A percentile compares a stretch with the other conserved stretches of the same genome.
Conservation (phyloP, 2,797 vertebrate genomes). For the Oreochromis mossambicus region DNA sequence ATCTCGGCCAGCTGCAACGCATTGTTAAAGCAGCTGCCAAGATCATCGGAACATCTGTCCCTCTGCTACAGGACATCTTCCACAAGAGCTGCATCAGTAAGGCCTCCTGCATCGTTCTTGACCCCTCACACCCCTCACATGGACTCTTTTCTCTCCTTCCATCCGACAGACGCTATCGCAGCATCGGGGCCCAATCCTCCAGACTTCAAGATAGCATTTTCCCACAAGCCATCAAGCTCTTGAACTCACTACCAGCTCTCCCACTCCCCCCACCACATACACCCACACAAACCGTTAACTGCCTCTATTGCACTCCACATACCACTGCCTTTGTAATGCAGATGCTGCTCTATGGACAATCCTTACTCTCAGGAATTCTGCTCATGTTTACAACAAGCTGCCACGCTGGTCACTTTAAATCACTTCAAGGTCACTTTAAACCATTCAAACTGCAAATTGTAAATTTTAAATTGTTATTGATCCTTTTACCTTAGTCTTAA, state of each 20-base stretch:
- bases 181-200: neutral
- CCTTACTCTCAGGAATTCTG: neutral
- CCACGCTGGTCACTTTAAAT: neutral
- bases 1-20: neutral
- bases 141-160: neutral
- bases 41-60: neutral
- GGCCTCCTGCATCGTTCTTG: neutral
- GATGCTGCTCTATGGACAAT: neutral
- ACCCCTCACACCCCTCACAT: neutral
- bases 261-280: neutral
- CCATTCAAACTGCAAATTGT: neutral
- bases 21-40: neutral
- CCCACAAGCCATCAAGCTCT: neutral
- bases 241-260: neutral
- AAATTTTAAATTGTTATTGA: neutral
- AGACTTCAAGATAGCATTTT: neutral
- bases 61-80: neutral
- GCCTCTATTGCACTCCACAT: neutral
- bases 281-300: neutral
- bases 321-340: neutral
- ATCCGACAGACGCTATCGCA: fast-evolving
- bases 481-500: neutral
- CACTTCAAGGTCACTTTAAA: neutral
- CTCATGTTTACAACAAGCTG: neutral
- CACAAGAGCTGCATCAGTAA: neutral